A percentile compares a stretch with the other conserved stretches of the same genome.
Conservation (phyloP, 2,888 invertebrate genomes). For the Helleia helle region DNA sequence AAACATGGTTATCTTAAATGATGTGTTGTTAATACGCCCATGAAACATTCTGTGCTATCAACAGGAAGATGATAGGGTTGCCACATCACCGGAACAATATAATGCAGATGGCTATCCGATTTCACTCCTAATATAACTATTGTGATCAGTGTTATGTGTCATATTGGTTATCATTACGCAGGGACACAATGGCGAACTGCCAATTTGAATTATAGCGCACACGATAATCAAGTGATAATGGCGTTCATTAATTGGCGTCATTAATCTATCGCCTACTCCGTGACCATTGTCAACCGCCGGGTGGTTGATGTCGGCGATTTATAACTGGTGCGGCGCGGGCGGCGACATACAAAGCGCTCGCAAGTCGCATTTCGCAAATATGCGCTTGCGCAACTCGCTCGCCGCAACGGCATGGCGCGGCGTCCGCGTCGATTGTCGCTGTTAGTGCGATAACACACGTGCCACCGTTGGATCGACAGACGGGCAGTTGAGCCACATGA, state of each 20-base stretch:
- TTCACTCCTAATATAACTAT: constrained; percentile 6
- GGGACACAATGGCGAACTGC: constrained; percentile 2
- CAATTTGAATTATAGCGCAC: constrained; percentile 4
- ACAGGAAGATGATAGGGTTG: neutral
- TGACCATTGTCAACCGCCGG: constrained; percentile 41
- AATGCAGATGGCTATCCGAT: neutral
- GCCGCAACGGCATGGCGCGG: constrained; percentile 12
- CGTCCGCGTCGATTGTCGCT: neutral
- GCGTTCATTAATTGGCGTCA: constrained; percentile 8
- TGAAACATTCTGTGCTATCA: neutral
- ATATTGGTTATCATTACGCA: constrained; percentile 7
- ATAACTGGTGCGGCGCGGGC: constrained; percentile 18
- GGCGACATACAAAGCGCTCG: constrained; percentile 28
- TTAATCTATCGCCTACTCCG: constrained; percentile 22
- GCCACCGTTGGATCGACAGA: no score
- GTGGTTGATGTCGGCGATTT: constrained; percentile 18
- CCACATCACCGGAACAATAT: neutral
- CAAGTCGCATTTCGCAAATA: no score
- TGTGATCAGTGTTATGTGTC: constrained; percentile 3
- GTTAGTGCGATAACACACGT: neutral
- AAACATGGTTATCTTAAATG: no score
- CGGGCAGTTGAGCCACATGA: no score
- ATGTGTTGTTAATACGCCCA: neutral
- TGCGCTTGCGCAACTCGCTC: constrained; percentile 38
- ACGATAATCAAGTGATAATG: constrained; percentile 7